Percentiles rank a stretch among this genome's conserved stretches.
Conservation (phyloP, 2,797 vertebrate species). For the Parambassis ranga region DNA sequence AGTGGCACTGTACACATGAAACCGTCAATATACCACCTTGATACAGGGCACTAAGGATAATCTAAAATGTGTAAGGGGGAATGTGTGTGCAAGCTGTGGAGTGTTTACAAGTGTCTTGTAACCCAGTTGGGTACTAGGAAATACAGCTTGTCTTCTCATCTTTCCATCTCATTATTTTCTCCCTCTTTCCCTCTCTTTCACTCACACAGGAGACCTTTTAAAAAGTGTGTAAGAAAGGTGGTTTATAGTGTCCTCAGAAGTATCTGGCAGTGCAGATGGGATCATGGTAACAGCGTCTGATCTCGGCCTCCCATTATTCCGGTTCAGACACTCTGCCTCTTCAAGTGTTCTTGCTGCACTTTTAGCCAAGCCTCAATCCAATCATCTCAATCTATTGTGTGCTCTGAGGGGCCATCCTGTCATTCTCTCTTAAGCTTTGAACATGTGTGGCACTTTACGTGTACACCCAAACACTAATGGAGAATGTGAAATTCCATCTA, state of each 20-base stretch:
- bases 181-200: conserved; percentile 1
- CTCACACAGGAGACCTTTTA: conserved; percentile 38
- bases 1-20: neutral
- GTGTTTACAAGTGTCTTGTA: conserved; percentile 51
- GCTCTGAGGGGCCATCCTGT: conserved; percentile 45
- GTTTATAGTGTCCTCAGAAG: conserved; percentile 56
- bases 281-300: conserved; percentile 63
- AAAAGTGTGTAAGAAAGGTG: conserved; percentile 47
- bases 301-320: conserved; percentile 69
- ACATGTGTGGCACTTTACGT: conserved; percentile 34
- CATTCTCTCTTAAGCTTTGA: conserved; percentile 63
- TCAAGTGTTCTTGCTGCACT: conserved; percentile 69
- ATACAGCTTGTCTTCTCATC: conserved; percentile 42
- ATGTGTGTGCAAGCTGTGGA: conserved; percentile 12
- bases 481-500: conserved; percentile 57
- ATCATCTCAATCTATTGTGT: conserved; percentile 61
- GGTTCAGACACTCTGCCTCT: conserved; percentile 57
- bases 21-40: neutral
- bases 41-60: neutral
- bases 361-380: conserved; percentile 69
- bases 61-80: neutral
- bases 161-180: conserved; percentile 41
- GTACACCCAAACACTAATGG: conserved; percentile 13
- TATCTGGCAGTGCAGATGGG: conserved; percentile 64
- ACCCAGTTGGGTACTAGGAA: conserved; percentile 33